Evolutionary conservation across 35 echinoderm and acorn worm species (phyloP), one percentile per base, ranked within the genome.

Genomic region (Acanthaster planci): DNA sequence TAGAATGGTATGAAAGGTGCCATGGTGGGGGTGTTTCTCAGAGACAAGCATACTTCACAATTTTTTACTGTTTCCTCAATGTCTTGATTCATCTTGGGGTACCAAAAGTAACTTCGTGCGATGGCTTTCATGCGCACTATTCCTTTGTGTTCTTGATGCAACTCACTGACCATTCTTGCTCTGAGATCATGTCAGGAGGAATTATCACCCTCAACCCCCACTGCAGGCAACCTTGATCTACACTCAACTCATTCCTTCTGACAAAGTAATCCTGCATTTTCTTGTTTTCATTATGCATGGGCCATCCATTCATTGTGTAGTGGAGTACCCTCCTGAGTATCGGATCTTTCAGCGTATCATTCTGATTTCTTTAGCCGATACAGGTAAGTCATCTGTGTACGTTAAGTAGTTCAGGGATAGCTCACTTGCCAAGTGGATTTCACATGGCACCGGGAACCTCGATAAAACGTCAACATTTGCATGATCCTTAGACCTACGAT

Each of bases 231-330:
- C 93, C 93, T 79, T 87, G 79, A 30, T 91, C 92, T 40, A 87
- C 51, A 18, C 78, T 82, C 17, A 90, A n/a, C 53, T 94, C 87
- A 31, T 77, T 56, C 47, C 53, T 78, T 39, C 80, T 58, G 6
- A 80, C 58, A 52, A 87, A 93, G 53, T 55, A 85, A 37, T 44
- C 26, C 53, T 86, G 42, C 19, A 89, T n/a, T 8, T 89, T 52
- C 21, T 85, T 64, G 31, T 89, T 86, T 18, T 68, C 86, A 81
- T 84, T 77, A 57, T 89, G 82, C 51, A 87, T 87, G 80, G 92
- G 77, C 92, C 83, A 90, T 16, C 86, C 81, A 89, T 84, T 89
- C 92, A 93, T 89, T 1, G 80, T 84, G 78, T 89, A 80, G 23
- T 89, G 21, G 59, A 89, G 56, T 26, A 93, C 82, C 55, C 85